Evolutionary conservation across 2,888 invertebrate genomes (phyloP).

Genomic region (Galeruca laticollis): DNA sequence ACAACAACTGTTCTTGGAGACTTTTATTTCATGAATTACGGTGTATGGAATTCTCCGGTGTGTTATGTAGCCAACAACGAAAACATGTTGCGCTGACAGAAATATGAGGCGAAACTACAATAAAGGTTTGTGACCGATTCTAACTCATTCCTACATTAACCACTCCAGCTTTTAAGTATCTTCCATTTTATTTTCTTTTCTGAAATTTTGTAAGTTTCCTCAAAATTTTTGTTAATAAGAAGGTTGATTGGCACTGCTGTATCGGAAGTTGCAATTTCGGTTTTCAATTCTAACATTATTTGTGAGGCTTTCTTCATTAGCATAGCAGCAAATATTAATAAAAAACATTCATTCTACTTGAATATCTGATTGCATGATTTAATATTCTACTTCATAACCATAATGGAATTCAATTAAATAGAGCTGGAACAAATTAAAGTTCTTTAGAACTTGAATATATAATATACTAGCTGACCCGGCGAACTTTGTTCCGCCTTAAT

Average conservation of each 20-base stretch:
- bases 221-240: background rate
- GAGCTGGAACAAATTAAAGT: too few relatives aligned
- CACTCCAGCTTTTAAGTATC: conserved; percentile 31
- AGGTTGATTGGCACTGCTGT: background rate
- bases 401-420: too few relatives aligned
- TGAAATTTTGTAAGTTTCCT: background rate
- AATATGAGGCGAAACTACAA: conserved; percentile 59
- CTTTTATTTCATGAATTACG: conserved; percentile 10
- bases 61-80: conserved; percentile 62
- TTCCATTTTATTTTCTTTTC: conserved; percentile 18
- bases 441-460: too few relatives aligned
- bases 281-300: background rate
- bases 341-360: too few relatives aligned
- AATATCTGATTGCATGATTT: too few relatives aligned
- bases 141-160: conserved; percentile 49
- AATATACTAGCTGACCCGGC: too few relatives aligned
- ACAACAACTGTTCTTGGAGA: conserved; percentile 2
- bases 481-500: too few relatives aligned
- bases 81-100: conserved; percentile 66
- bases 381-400: too few relatives aligned
- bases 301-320: background rate
- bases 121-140: conserved; percentile 64
- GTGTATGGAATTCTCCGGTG: background rate
- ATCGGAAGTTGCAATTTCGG: background rate
- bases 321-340: too few relatives aligned